phyloP scores from a whole-genome alignment of 2,888 invertebrate genomes.

The Diaperis boleti region DNA sequence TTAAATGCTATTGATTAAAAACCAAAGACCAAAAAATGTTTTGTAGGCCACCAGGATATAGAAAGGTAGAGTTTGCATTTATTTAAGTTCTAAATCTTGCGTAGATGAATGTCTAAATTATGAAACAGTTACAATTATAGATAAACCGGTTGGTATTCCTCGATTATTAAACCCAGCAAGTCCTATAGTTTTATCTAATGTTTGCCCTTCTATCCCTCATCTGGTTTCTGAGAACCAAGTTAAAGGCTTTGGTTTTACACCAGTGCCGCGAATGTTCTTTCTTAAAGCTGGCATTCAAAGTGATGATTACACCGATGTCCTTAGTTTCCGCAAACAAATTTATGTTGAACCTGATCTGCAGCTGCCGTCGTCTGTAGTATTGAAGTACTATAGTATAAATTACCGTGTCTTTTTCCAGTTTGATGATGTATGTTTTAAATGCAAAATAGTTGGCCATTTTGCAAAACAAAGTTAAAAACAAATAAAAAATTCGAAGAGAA shows the following conservation, averaged over 20 bases:
- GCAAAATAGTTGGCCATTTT: background rate
- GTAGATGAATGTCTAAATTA: no score
- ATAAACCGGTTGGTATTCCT: no score
- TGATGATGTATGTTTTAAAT: background rate
- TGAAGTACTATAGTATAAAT: background rate
- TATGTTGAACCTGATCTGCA: background rate
- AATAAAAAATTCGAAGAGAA: background rate
- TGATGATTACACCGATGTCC: background rate
- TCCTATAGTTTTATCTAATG: no score
- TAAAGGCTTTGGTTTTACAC: no score
- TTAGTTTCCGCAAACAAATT: background rate
- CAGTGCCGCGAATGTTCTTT: no score
- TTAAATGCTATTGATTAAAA: background rate
- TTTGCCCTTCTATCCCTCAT: no score
- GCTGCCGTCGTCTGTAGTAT: background rate
- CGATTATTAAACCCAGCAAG: no score
- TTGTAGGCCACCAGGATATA: background rate
- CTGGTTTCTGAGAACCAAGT: no score
- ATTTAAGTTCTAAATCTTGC: no score
- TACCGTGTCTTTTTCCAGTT: background rate
- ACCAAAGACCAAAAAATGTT: background rate
- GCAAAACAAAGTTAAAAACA: slow-evolving; percentile 2
- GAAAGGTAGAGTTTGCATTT: no score
- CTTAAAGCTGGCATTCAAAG: no score
- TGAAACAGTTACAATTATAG: no score